Evolutionary conservation across 2,797 vertebrate genomes (phyloP), one percentile per base, ranked within the genome.

Genomic region (Lepidocolaptes lacrymiger): DNA sequence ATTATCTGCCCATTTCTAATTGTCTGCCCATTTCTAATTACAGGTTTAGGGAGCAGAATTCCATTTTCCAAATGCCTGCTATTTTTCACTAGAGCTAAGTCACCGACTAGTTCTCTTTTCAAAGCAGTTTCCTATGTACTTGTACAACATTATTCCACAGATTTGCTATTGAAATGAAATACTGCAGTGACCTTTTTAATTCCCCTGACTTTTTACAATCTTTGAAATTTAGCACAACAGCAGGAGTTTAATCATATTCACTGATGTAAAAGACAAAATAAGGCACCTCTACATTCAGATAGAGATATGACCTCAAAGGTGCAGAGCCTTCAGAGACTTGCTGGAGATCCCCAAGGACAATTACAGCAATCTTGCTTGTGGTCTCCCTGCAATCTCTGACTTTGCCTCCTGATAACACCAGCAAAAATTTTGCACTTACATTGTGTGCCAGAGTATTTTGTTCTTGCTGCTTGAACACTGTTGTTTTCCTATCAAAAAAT

Each of bases 221-320:
- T 97, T 97, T 97, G 96, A 97, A 98, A 98, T 97, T 97, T 97
- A 97, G 96, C 97, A 97, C 97, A 98, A 97, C 97, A 97, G 97
- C 96, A 95, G 95, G 96, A 96, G 94, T 97, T 98, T 98, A 97
- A 98, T 98, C 97, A 97, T 97, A 97, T 97, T 97, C 97, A 95
- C 86, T 73, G 78, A 94, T 94, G 93, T 97, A 97, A 96, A 96
- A 97, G 97, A 97, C 97, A 98, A 97, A 98, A 97, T 97, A 97
- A 98, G 96, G 95, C 96, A 97, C 97, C 96, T 98, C 96, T 97
- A 95, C 85, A 6, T 97, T 97, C 96, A 75, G 89, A 95, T 89
- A 96, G 92, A 97, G 91, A 87, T 88, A 94, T 94, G 97, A 97
- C 96, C 97, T 97, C 97, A 89, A 96, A 95, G 93, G 92, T 92